Evolutionary conservation across 2,113 vertebrate genomes (phyloP), one percentile per base, ranked within the genome.

Genomic region (Crypturellus undulatus): DNA sequence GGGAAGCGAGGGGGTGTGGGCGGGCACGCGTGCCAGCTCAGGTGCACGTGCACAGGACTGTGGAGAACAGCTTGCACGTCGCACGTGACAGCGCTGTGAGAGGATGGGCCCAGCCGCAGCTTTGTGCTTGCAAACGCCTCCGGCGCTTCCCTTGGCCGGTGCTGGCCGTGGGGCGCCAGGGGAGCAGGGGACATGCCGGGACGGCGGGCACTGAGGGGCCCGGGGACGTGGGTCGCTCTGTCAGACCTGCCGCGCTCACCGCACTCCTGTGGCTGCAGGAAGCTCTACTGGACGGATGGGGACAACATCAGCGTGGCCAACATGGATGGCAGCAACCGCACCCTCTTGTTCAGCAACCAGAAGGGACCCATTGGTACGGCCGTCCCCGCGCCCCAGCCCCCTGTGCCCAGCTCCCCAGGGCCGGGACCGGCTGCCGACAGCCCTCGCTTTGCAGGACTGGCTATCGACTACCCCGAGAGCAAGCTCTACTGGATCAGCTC

Each of bases 401-500:
- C 5, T 0, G 1, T 3, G 1, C 12, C 43, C 6, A 0, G 30
- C 4, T 7, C n/a, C 40, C 24, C 59, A 10, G 15, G 21, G 10
- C 49, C 4, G 21, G 21, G 5, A 24, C 49, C 21, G 21, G 49
- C 5, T n/a, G 30, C 12, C 25, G 75, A 82, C 1, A 0, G 45
- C 45, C 56, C 67, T 8, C 43, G 16, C 54, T 71, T 87, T 59
- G 38, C 91, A 99, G 99, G 99, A 25, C 97, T 99, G 88, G 99
- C 99, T 14, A 99, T 99, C 9, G 99, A 99, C 96, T 99, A 98
- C 96, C 97, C 98, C 0, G 98, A 98, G 52, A 98, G 97, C 96
- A 99, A 98, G 59, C 97, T 99, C 18, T 99, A 99, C 97, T 99
- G 99, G 99, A 98, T 99, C 98, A 99, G 99, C 96, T 99, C 99